Conservation (phyloP, 2,113 vertebrate genomes). For the Sula dactylatra region DNA sequence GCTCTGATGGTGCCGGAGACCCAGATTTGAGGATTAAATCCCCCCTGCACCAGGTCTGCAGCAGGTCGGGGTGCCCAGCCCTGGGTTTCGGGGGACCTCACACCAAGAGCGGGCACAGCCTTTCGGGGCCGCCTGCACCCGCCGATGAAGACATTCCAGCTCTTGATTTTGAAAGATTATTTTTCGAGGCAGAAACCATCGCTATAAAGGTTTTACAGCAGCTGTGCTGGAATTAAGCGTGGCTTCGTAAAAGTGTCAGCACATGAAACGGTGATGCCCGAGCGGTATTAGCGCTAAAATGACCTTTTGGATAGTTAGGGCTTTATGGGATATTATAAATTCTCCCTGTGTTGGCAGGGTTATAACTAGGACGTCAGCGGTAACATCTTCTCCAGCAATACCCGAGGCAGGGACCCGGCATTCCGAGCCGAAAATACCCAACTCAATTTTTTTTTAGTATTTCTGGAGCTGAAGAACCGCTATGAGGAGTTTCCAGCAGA, state of each 20-base stretch:
- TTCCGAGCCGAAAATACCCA: background rate
- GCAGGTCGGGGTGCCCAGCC: background rate
- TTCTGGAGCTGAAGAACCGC: background rate
- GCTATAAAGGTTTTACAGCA: conserved; percentile 40
- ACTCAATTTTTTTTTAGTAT: background rate
- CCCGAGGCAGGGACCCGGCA: fast-evolving
- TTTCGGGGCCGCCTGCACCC: fast-evolving
- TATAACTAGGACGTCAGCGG: background rate
- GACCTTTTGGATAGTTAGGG: conserved; percentile 36
- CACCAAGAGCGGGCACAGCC: fast-evolving
- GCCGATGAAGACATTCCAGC: background rate
- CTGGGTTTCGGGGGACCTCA: background rate
- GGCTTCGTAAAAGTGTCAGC: conserved; percentile 54
- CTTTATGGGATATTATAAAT: conserved; percentile 57
- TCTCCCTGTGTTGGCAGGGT: background rate
- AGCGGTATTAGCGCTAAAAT: background rate
- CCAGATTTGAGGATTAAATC: background rate
- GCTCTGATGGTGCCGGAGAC: background rate
- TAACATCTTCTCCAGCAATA: background rate
- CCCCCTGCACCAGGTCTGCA: too few relatives aligned
- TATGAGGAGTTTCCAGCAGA: background rate
- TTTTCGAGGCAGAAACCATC: background rate
- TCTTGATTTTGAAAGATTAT: conserved; percentile 9
- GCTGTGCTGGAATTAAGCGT: background rate
- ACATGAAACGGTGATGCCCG: background rate